Evolutionary conservation across 2,797 vertebrate genomes (phyloP), one percentile per base, ranked within the genome.

Genomic region (Ciconia nigra): DNA sequence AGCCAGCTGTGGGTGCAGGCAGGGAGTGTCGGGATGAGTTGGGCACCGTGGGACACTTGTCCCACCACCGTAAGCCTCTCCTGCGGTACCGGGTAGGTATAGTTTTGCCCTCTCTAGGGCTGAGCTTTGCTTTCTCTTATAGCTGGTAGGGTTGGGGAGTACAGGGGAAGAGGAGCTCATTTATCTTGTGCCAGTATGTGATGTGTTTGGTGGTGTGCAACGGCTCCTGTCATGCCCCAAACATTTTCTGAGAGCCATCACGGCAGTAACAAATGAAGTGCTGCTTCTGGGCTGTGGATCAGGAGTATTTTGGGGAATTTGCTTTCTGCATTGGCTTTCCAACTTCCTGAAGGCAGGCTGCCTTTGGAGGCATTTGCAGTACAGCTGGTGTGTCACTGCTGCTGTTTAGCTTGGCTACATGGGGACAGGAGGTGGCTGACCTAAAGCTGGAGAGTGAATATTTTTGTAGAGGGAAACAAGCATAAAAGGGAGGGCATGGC

Each of bases 21-120:
- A 10, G 29, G 37, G n/a, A 73, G 16, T 4, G 5, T 6, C 0
- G 1, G 65, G 28, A 67, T 73, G 65, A 71, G 21, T 0, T 70
- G 51, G n/a, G 47, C 47, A 31, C 28, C 4, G 10, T 0, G 0
- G 47, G 18, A 54, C 35, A 8, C 35, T 59, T 28, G 31, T 31
- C 41, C 61, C 39, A 74, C 12, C 22, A 35, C 28, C 8, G 0
- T 25, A 54, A 73, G 7, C 37, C 26, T 70, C 41, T 91, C 35
- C 42, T 78, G 47, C 5, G 13, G 14, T 69, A 24, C 9, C 0
- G 4, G 44, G 24, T 55, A 35, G 4, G 9, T 26, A 39, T 0
- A 57, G 18, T 16, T 88, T 79, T 70, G 22, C 51, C 49, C 10
- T 80, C 35, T 78, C 39, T 11, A 37, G 49, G 62, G 55, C 37